phyloP scores from a whole-genome alignment of 2,797 vertebrate species.

The Acanthopagrus latus region DNA sequence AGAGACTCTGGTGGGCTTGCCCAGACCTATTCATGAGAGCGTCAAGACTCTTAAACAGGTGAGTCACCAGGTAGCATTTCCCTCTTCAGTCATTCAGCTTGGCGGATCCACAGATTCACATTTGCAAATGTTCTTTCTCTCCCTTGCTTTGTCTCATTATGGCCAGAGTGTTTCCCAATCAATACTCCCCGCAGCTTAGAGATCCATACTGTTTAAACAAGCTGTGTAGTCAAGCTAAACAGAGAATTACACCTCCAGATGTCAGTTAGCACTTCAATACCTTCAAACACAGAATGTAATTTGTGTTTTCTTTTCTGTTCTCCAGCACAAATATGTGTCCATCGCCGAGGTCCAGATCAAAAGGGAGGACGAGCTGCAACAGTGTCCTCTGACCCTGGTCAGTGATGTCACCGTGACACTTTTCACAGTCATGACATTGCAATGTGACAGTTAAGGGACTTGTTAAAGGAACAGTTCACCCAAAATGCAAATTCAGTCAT shows the following conservation, averaged over 20 bases:
- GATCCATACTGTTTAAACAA: conserved; percentile 50
- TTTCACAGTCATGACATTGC: not conserved
- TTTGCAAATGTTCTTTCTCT: not conserved
- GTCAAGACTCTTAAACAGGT: conserved; percentile 98
- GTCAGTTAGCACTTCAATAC: conserved; percentile 9
- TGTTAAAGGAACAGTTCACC: too few species aligned
- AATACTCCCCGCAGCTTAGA: conserved; percentile 35
- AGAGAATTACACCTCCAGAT: not conserved
- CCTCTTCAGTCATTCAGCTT: not conserved
- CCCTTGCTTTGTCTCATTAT: not conserved
- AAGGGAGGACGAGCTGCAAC: conserved; percentile 93
- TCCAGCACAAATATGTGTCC: conserved; percentile 96
- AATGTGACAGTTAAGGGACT: not conserved
- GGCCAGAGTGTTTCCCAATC: conserved; percentile 29
- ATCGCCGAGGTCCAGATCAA: conserved; percentile 95
- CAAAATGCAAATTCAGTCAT: too few species aligned
- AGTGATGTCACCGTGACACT: conserved; percentile 48
- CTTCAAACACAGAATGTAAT: not conserved
- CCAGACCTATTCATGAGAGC: conserved; percentile 96
- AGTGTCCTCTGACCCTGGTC: conserved; percentile 95
- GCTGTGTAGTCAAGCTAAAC: conserved; percentile 8
- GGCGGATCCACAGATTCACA: not conserved
- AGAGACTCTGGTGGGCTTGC: conserved; percentile 95
- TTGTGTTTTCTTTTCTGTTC: not conserved
- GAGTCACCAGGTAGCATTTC: conserved; percentile 28